Percentiles rank a stretch among this genome's conserved stretches.
Conservation (phyloP, 2,113 vertebrate genomes). For the Zosterops lateralis region DNA sequence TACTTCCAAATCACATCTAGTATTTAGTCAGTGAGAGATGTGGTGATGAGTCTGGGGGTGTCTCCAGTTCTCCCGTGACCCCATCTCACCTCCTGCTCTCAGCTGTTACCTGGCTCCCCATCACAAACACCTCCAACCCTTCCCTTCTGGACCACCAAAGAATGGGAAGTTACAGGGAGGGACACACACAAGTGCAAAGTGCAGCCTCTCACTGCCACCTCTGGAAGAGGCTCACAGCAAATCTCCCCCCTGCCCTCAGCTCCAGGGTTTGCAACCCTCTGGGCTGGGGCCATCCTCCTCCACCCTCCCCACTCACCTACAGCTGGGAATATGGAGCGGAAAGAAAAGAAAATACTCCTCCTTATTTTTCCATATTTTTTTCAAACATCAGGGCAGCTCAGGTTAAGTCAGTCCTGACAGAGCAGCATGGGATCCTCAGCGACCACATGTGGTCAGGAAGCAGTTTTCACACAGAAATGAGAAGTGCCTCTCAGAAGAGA, state of each 20-base stretch:
- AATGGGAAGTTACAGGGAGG: background rate
- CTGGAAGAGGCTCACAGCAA: background rate
- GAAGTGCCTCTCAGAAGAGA: background rate
- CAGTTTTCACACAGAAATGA: background rate
- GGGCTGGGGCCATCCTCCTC: background rate
- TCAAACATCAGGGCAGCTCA: background rate
- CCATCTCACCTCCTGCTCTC: background rate
- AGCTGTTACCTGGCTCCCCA: background rate
- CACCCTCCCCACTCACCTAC: background rate
- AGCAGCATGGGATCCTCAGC: background rate
- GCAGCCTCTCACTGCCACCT: background rate
- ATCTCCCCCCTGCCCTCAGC: background rate
- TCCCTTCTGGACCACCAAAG: background rate
- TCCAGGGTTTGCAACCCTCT: background rate
- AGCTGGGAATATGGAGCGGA: rapidly evolving
- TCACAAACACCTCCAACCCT: background rate
- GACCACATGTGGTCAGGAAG: background rate
- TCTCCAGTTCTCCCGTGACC: background rate
- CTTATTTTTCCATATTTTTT: background rate
- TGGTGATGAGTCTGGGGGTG: background rate
- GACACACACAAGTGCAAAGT: background rate
- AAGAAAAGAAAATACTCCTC: background rate
- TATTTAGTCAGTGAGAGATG: background rate
- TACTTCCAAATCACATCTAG: slow-evolving; percentile 8
- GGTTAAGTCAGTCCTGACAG: background rate